phyloP scores from a whole-genome alignment of 2,797 vertebrate species.

The Gobio occitaniae region DNA sequence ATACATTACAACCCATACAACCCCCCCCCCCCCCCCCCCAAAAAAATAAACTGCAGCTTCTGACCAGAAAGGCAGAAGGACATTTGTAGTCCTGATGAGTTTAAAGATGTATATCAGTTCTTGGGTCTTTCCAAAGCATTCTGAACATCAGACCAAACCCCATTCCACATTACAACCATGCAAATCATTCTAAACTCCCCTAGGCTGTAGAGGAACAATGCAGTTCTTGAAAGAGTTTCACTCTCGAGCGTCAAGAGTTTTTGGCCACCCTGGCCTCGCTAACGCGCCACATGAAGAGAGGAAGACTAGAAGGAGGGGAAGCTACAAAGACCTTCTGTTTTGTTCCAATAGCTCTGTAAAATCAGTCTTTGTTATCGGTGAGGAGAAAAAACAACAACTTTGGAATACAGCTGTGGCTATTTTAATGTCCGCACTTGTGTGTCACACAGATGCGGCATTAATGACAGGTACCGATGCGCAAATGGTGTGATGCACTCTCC shows the following conservation, averaged over 20 bases:
- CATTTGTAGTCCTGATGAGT: not conserved
- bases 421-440: slow-evolving; percentile 81
- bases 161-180: slow-evolving; percentile 72
- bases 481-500: slow-evolving; percentile 8
- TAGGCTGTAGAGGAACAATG: slow-evolving; percentile 86
- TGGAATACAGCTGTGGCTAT: slow-evolving; percentile 91
- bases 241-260: slow-evolving; percentile 82
- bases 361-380: slow-evolving; percentile 91
- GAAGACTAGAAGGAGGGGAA: slow-evolving; percentile 57
- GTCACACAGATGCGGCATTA: slow-evolving; percentile 37
- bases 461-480: slow-evolving; percentile 66
- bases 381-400: slow-evolving; percentile 78
- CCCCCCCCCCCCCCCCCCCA: too few relatives aligned
- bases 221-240: slow-evolving; percentile 83
- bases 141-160: slow-evolving; percentile 11
- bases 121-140: not conserved
- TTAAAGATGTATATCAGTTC: not conserved
- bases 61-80: too few relatives aligned
- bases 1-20: too few relatives aligned
- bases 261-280: slow-evolving; percentile 88
- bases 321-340: slow-evolving; percentile 92
- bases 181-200: slow-evolving; percentile 79
- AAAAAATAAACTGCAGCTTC: too few relatives aligned
- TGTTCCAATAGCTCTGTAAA: slow-evolving; percentile 84
- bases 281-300: slow-evolving; percentile 78